Conservation (phyloP, 2,888 invertebrate genomes). For the Thumatha senex region DNA sequence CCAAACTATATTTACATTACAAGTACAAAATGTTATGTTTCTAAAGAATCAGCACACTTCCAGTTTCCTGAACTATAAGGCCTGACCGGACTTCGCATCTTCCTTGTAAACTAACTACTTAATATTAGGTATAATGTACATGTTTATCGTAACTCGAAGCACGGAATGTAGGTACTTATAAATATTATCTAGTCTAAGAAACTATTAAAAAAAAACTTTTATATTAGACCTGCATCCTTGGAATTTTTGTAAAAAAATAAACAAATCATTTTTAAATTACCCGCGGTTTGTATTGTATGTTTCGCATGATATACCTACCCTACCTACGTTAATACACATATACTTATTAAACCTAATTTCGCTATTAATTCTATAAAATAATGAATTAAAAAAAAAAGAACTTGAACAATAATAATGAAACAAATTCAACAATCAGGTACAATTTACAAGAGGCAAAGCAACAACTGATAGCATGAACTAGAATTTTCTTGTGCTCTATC, state of each 20-base stretch:
- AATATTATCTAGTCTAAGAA: constrained; percentile 2
- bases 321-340: too few species aligned
- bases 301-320: constrained; percentile 9
- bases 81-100: constrained; percentile 57
- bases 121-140: constrained; percentile 24
- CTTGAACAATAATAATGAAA: constrained; percentile 15
- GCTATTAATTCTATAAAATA: constrained; percentile 7
- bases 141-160: constrained; percentile 17
- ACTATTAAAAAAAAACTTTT: neutral
- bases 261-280: constrained; percentile 9
- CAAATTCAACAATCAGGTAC: constrained; percentile 40
- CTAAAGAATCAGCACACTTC: constrained; percentile 38
- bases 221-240: too few species aligned
- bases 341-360: constrained; percentile 21
- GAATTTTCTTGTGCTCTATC: too few species aligned
- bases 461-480: too few species aligned
- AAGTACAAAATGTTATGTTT: constrained; percentile 55
- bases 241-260: too few species aligned
- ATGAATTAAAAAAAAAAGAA: constrained; percentile 16
- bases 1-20: constrained; percentile 48
- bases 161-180: constrained; percentile 6
- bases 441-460: constrained; percentile 22
- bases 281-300: constrained; percentile 8
- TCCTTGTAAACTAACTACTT: constrained; percentile 32
- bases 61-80: constrained; percentile 63